phyloP scores from a whole-genome alignment of 2,888 invertebrate species.

The Bellardia bayeri region DNA sequence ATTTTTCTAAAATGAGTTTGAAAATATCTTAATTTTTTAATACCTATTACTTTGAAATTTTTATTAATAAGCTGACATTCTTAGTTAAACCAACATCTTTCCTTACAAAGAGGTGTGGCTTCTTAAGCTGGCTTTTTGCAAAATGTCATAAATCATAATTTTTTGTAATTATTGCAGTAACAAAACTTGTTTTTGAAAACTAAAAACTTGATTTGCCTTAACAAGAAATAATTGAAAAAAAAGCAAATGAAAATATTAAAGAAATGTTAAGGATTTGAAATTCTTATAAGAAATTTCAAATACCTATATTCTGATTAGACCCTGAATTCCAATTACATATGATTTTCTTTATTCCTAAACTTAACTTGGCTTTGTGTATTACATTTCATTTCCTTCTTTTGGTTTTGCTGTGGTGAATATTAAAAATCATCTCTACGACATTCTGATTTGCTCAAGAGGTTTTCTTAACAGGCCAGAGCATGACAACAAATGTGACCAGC shows the following conservation, averaged over 20 bases:
- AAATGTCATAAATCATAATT: constrained; percentile 58
- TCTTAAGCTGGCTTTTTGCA: constrained; percentile 2
- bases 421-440: neutral
- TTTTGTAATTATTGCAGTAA: neutral
- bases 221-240: too few species aligned
- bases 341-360: too few species aligned
- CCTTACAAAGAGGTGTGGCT: constrained; percentile 42
- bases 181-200: neutral
- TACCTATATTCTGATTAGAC: too few species aligned
- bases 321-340: too few species aligned
- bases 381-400: constrained; percentile 10
- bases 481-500: constrained; percentile 51
- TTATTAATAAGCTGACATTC: too few species aligned
- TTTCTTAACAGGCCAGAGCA: constrained; percentile 41
- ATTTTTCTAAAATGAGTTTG: too few species aligned
- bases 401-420: constrained; percentile 46
- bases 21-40: too few species aligned
- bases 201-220: too few species aligned
- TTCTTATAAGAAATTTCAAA: neutral
- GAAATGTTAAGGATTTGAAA: constrained; percentile 16
- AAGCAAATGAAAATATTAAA: too few species aligned
- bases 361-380: neutral
- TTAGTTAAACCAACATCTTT: neutral
- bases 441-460: constrained; percentile 46
- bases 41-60: too few species aligned